Base-by-base conservation (phyloP, 2,888 invertebrate genomes). In the Oscheius sp. region DNA sequence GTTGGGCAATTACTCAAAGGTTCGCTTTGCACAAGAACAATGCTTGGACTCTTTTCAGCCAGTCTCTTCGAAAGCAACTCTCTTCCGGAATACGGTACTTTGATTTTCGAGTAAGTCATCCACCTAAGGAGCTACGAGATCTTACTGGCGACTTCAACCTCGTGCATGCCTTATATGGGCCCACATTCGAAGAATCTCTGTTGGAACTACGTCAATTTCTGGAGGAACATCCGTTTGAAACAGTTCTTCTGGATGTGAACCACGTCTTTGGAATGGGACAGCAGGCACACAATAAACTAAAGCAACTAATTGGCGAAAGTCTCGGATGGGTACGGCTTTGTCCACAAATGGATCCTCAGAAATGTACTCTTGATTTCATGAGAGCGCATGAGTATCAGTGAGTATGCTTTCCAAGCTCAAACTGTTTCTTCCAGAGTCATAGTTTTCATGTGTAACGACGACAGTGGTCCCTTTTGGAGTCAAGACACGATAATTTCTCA, bases 1-100 rank as follows among this genome's bases (percentile, higher is more conserved):
- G 80, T 71, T 85, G 84, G 84, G 81, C 81, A 9, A 63, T 80
- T 32, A 85, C 84, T 10, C 84, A 84, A 63, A 70, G 50, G 79
- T 79, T 37, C n/a, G 7, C 33, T 11, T 58, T 66, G 33, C 29
- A 42, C 4, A 10, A 13, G 11, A 53, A 4, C 3, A 53, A 53
- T 21, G 53, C 21, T 21, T 21, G 21, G 21, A 21, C 21, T 21
- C 21, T 21, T 37, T 78, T 53, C 53, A 84, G 80, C 3, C 53
- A 77, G 33, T 10, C 70, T 0, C 76, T 80, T 47, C 33, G 50
- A 1, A 77, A 81, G 9, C 84, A 84, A 72, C 75, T 84, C 0
- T 32, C 60, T 2, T 21, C 65, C 9, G 84, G 84, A 13, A 72
- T 84, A 9, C 82, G 84, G 1, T 84, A 80, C 57, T 70, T 84